Evolutionary conservation across 2,888 invertebrate genomes (phyloP), one percentile per base, ranked within the genome.

Genomic region (Brachylomia viminalis): DNA sequence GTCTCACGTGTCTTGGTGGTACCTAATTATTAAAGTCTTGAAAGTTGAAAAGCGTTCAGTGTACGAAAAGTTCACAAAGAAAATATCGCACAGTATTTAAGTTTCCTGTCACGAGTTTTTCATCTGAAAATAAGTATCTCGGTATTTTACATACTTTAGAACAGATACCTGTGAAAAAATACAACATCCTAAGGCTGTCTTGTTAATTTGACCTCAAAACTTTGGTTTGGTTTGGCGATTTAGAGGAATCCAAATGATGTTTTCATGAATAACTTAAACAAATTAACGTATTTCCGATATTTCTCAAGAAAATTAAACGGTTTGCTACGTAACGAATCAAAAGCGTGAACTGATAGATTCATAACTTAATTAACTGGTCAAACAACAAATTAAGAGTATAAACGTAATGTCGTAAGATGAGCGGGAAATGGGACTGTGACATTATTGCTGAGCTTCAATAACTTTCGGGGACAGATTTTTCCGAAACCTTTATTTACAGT

Each of bases 311-410:
- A 56, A 61, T 73, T 58, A 42, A 65, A 64, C 27, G 13, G 30
- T 71, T 74, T 13, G 59, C 5, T 64, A 30, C 6, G 27, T 56
- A 30, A 66, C 45, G 27, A 71, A 79, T 59, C 5, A 59, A 56
- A 56, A 56, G 67, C 82, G 52, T 74, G 74, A 71, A 72, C 45
- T 33, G 52, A 72, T 42, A 59, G 61, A 65, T 61, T 65, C 11
- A 30, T 68, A 72, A 74, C 42, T n/a, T 69, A 66, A 79, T 75
- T 72, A 72, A 66, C 27, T 64, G n/a, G 15, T 72, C 58, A 58
- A 71, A 45, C 68, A 64, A 58, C 27, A 80, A 83, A 76, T 75
- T 75, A 61, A 61, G 17, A 2, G 52, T 23, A 54, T 15, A 49
- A 54, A 49, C n/a, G 8, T 13, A 68, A 71, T 83, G 52, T 68